phyloP scores from a whole-genome alignment of 2,888 invertebrate genomes.

The Noctuana brunneofusca region DNA sequence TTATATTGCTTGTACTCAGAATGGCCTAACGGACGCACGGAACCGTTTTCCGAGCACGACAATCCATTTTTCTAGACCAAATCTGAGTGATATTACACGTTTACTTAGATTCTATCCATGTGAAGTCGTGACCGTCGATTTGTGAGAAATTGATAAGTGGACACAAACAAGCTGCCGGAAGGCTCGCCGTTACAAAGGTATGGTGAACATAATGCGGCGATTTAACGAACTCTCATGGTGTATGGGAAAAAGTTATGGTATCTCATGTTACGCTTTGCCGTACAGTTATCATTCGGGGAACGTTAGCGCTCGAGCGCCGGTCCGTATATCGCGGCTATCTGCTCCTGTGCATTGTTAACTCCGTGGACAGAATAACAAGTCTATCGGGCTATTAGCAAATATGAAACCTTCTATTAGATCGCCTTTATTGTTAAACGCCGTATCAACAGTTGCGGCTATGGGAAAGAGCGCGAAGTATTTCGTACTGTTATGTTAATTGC shows the following conservation, averaged over 20 bases:
- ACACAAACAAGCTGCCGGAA: conserved; percentile 54
- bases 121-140: conserved; percentile 65
- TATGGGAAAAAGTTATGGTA: conserved; percentile 65
- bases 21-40: conserved; percentile 44
- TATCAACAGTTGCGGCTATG: conserved; percentile 16
- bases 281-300: conserved; percentile 71
- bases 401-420: conserved; percentile 65
- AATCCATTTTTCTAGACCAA: conserved; percentile 42
- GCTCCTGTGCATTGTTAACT: conserved; percentile 72
- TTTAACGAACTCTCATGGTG: conserved; percentile 61
- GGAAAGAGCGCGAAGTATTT: conserved; percentile 21
- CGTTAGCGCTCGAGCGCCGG: conserved; percentile 53
- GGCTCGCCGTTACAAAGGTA: conserved; percentile 46
- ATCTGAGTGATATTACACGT: conserved; percentile 43
- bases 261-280: conserved; percentile 47
- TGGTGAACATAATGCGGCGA: conserved; percentile 52
- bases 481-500: conserved; percentile 22
- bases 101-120: conserved; percentile 53
- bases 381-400: conserved; percentile 71
- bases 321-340: conserved; percentile 67
- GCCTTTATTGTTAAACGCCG: conserved; percentile 51
- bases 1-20: conserved; percentile 33
- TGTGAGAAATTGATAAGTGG: conserved; percentile 62
- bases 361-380: conserved; percentile 75
- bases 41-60: conserved; percentile 38